Evolutionary conservation across 2,113 vertebrate genomes (phyloP), one percentile per base, ranked within the genome.

Genomic region (Oenanthe oenanthe): DNA sequence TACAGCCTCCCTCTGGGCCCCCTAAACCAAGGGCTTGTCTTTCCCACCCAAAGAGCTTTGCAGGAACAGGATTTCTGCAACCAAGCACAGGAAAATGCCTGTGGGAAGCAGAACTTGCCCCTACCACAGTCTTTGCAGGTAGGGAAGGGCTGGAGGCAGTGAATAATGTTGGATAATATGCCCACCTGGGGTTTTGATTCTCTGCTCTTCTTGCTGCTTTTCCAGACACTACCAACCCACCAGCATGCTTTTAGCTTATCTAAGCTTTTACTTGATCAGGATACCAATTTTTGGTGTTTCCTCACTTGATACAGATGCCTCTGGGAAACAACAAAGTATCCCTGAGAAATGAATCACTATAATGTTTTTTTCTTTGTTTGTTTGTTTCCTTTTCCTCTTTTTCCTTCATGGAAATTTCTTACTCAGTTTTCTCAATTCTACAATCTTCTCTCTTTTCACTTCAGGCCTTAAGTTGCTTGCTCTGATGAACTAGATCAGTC

Each of bases 361-460:
- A 2, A 8, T 32, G 17, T 3, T 24, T 43, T 43, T 43, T 42
- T 43, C 13, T 43, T 18, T 42, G 12, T 18, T 43, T 43, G 43
- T 68, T 31, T 28, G 3, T 14, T 19, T 29, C 8, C 7, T 40
- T 9, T 2, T 0, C 1, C 3, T 34, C 10, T 42, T 66, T 74
- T 62, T n/a, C 11, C 6, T 62, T 63, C 7, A 53, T 31, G 68
- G 36, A 60, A 62, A 63, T 22, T 54, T 76, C 31, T 79, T 56
- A 36, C 0, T 18, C 13, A 12, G 4, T 53, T 89, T 67, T 15
- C 36, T 87, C 24, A 36, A 15, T 60, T 63, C 36, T 31, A 22
- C 31, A 20, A 18, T 17, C 26, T 85, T 71, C 34, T 22, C 17
- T 78, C 29, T 60, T 83, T 67, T 57, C 29, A 43, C 36, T 58